Conservation (phyloP, 2,888 invertebrate genomes). For the Lomographa bimaculata region DNA sequence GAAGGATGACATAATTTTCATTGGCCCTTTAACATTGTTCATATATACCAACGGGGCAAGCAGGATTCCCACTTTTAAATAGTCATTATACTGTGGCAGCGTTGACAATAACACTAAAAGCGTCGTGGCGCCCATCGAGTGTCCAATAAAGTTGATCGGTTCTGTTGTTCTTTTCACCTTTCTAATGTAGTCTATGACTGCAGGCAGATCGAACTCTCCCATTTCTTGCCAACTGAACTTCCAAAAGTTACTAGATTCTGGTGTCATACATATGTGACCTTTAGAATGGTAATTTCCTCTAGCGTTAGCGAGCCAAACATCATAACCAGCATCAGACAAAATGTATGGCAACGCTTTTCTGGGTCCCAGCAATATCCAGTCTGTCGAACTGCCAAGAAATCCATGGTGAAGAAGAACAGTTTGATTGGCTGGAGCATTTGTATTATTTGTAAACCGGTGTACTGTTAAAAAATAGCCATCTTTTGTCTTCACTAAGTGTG, state of each 20-base stretch:
- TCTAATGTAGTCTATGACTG: conserved; percentile 57
- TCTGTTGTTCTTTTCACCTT: conserved; percentile 41
- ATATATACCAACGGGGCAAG: conserved; percentile 61
- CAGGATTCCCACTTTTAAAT: conserved; percentile 57
- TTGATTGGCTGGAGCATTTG: conserved; percentile 26
- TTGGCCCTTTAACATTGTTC: conserved; percentile 51
- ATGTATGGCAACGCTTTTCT: conserved; percentile 62
- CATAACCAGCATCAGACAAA: conserved; percentile 81
- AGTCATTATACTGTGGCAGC: conserved; percentile 50
- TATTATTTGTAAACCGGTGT: conserved; percentile 42
- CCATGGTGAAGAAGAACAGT: conserved; percentile 65
- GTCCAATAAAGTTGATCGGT: conserved; percentile 59
- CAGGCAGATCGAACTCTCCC: conserved; percentile 59
- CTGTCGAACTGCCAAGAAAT: conserved; percentile 65
- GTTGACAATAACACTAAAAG: conserved; percentile 58
- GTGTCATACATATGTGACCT: conserved; percentile 43
- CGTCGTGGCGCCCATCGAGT: conserved; percentile 67
- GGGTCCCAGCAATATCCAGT: conserved; percentile 67
- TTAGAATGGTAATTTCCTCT: conserved; percentile 68
- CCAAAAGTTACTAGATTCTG: conserved; percentile 53
- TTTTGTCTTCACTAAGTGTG: conserved; percentile 54
- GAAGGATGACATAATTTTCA: conserved; percentile 45
- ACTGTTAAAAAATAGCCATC: conserved; percentile 63
- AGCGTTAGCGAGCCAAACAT: conserved; percentile 84
- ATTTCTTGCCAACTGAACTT: conserved; percentile 67